A percentile compares a stretch with the other conserved stretches of the same genome.
phyloP scores from a whole-genome alignment of 2,113 vertebrate species.

The rat (Rattus norvegicus) region DNA sequence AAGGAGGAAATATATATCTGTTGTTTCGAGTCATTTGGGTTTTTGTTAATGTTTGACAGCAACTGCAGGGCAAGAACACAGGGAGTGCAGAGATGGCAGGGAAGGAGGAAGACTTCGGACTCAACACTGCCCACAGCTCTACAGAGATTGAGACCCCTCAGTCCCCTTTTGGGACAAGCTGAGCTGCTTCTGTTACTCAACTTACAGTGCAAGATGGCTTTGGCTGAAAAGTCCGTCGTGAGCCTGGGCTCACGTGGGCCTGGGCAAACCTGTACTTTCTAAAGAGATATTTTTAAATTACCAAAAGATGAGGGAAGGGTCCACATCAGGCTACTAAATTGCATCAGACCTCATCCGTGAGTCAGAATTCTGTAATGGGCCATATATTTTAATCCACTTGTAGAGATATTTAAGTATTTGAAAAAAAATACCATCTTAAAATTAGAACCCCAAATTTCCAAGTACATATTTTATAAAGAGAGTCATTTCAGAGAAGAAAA shows the following conservation, averaged over 20 bases:
- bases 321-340: constrained; percentile 20
- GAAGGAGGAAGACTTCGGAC: neutral
- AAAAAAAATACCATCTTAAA: constrained; percentile 23
- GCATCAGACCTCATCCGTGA: constrained; percentile 1
- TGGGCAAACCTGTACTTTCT: neutral
- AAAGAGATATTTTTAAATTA: neutral
- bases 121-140: neutral
- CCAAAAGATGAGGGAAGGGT: neutral
- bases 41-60: neutral
- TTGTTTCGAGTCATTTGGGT: neutral
- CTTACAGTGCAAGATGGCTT: neutral
- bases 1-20: neutral
- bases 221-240: constrained; percentile 36
- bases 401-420: constrained; percentile 13
- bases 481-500: constrained; percentile 48
- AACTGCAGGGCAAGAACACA: neutral
- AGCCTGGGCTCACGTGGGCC: neutral
- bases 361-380: constrained; percentile 59
- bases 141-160: neutral
- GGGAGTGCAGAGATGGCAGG: neutral
- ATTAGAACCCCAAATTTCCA: constrained; percentile 49
- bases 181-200: neutral
- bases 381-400: constrained; percentile 29
- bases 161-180: neutral
- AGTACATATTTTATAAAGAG: constrained; percentile 35